Evolutionary conservation across 1,140 invertebrate species (phyloP).

Genomic region (Hyles euphorbiae): DNA sequence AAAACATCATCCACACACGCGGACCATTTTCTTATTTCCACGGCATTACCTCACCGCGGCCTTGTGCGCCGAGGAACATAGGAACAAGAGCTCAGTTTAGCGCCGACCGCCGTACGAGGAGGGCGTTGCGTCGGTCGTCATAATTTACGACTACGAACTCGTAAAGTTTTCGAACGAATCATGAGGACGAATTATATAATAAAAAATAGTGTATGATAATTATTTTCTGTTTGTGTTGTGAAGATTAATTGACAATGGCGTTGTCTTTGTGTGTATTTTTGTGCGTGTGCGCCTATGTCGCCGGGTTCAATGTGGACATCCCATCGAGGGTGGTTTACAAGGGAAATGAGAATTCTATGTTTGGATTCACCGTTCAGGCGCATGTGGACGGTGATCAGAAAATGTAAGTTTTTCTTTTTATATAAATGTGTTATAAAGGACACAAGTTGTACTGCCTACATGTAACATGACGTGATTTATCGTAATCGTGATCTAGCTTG

Average conservation of each 20-base stretch:
- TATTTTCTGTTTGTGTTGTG: slow-evolving; percentile 45
- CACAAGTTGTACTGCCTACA: no score
- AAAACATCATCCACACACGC: slow-evolving; percentile 24
- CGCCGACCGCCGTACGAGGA: slow-evolving; percentile 28
- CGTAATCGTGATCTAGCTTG: no score
- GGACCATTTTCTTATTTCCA: slow-evolving; percentile 45
- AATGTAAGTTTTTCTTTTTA: slow-evolving; percentile 54
- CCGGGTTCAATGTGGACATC: slow-evolving; percentile 68
- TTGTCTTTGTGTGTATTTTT: slow-evolving; percentile 51
- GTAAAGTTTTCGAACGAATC: slow-evolving; percentile 57
- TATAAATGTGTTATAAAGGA: neutral
- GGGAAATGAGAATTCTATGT: slow-evolving; percentile 63
- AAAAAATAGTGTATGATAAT: slow-evolving; percentile 29
- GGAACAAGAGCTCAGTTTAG: slow-evolving; percentile 33
- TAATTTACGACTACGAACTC: slow-evolving; percentile 44
- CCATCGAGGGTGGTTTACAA: slow-evolving; percentile 65
- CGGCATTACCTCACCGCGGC: slow-evolving; percentile 45
- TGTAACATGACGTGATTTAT: no score
- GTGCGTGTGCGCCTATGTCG: slow-evolving; percentile 44
- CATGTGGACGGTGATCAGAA: slow-evolving; percentile 58
- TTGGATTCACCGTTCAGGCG: slow-evolving; percentile 66
- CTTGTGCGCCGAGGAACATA: slow-evolving; percentile 15
- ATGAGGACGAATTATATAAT: slow-evolving; percentile 67
- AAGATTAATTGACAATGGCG: slow-evolving; percentile 48
- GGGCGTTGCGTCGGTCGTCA: slow-evolving; percentile 26